Evolutionary conservation across 1,140 invertebrate genomes (phyloP), one percentile per base, ranked within the genome.

Genomic region (Papilio glaucus): DNA sequence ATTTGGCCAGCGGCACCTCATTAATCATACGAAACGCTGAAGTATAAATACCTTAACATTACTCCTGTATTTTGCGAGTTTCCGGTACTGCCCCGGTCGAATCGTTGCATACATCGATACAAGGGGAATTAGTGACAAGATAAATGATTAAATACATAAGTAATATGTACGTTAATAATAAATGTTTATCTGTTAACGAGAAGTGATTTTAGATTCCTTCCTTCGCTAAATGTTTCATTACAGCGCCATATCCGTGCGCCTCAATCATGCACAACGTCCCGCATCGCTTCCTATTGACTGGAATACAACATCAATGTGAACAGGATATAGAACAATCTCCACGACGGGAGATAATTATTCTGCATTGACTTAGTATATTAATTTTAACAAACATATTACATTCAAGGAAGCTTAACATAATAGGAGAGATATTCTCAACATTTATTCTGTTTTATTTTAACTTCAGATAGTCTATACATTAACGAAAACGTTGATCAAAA

Each of bases 281-380:
- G 33, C 37, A 12, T 13, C 61, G 33, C 61, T 63, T 63, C 61
- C 61, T 63, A 63, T 63, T 63, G 61, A 63, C 61, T 39, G 29
- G 61, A 33, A 53, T 53, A 62, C 60, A 62, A 62, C 26, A 37
- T 62, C 60, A 38, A 63, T 39, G 18, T 21, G 37, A 38, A 63
- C 61, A 39, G 61, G 61, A 63, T 63, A 63, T 63, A n/a, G 61
- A 63, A 63, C 33, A 63, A 38, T 63, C 33, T 63, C 61, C 7
- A 38, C n/a, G n/a, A 15, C 18, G n/a, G 61, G 8, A 39, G 37
- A 63, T 38, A 63, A 63, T 63, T 63, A 63, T 39, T 39, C 15
- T 39, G n/a, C 37, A 63, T 39, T 63, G 37, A 63, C 0, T 18
- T 63, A 39, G 18, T 63, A 38, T 63, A 39, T 63, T 38, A 37